These are phyloP conservation scores for Thaumatotibia leucotreta DNA, from an alignment of 1,140 invertebrate species.

Conservation along the genomic window DNA sequence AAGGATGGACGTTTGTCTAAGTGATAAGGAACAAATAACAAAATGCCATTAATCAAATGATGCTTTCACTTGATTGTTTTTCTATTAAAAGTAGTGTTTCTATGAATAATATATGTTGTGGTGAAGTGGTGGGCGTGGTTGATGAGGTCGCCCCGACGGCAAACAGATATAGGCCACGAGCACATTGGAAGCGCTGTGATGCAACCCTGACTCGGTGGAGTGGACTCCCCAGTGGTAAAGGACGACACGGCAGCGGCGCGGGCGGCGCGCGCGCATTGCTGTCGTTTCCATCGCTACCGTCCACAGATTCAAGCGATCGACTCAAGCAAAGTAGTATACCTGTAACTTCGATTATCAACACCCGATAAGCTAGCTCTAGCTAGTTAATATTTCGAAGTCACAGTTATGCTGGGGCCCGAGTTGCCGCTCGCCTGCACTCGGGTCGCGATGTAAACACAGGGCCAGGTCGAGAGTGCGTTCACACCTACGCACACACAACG, in stretches of 20 bases:
- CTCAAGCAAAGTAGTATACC: background rate
- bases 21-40: conserved; percentile 36
- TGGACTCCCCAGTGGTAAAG: conserved; percentile 3
- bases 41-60: conserved; percentile 49
- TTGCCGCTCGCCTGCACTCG: background rate
- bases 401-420: background rate
- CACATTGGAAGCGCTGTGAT: background rate
- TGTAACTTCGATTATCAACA: background rate
- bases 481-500: conserved; percentile 45
- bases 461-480: conserved; percentile 32
- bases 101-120: conserved; percentile 49
- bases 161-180: background rate
- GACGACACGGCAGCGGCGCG: conserved; percentile 27
- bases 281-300: background rate
- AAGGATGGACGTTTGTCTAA: background rate
- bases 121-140: conserved; percentile 34
- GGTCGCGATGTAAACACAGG: background rate
- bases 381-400: background rate
- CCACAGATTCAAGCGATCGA: background rate
- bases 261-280: conserved; percentile 16
- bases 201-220: conserved; percentile 1
- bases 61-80: conserved; percentile 56
- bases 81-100: conserved; percentile 40
- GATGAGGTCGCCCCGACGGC: conserved; percentile 33
- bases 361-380: too few relatives aligned